Percentiles rank a stretch among this genome's conserved stretches.
phyloP scores from a whole-genome alignment of 2,113 vertebrate species.

The Peucedramus taeniatus region DNA sequence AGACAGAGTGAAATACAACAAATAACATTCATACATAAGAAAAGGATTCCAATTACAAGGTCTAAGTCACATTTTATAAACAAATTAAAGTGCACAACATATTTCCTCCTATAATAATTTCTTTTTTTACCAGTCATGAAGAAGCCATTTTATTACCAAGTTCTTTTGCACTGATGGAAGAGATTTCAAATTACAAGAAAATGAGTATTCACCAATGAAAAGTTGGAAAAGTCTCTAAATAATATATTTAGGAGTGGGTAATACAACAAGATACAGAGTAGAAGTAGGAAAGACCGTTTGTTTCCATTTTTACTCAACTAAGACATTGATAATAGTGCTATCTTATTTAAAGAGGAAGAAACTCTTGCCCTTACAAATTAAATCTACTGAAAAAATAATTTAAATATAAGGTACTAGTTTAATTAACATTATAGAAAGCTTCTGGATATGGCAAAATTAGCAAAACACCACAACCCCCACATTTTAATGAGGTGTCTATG shows the following conservation, averaged over 20 bases:
- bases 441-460: background rate
- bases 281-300: background rate
- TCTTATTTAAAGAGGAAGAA: background rate
- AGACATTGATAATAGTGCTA: background rate
- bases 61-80: background rate
- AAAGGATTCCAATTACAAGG: background rate
- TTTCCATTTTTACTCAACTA: background rate
- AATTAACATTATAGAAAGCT: background rate
- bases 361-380: background rate
- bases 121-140: background rate
- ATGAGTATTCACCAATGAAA: background rate
- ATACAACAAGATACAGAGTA: background rate
- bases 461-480: background rate
- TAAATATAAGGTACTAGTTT: background rate
- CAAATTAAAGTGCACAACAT: background rate
- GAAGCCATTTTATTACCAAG: background rate
- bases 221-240: background rate
- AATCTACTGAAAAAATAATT: background rate
- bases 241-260: background rate
- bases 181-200: background rate
- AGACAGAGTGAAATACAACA: background rate
- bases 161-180: background rate
- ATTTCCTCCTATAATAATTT: background rate
- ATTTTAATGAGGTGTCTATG: background rate
- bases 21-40: background rate